A percentile compares a stretch with the other conserved stretches of the same genome.
Evolutionary conservation across 2,113 vertebrate genomes (phyloP).

Genomic region (Halcyon senegalensis): DNA sequence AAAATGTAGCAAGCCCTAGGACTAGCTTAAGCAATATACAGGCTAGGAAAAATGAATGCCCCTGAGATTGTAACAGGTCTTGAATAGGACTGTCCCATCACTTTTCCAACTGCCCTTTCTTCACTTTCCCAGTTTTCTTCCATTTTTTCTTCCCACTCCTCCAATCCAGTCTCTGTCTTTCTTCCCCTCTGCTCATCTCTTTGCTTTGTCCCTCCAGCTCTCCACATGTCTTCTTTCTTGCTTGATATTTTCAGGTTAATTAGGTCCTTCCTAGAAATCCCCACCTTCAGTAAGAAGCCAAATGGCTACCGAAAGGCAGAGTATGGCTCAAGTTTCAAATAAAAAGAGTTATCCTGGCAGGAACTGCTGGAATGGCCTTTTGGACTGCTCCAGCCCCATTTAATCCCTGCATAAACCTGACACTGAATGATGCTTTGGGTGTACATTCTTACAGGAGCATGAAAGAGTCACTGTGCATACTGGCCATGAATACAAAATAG

Average conservation of each 20-base stretch:
- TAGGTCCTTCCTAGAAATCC: neutral
- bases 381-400: neutral
- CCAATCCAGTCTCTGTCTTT: neutral
- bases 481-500: neutral
- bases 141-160: neutral
- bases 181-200: neutral
- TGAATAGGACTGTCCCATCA: neutral
- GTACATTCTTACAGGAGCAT: neutral
- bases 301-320: neutral
- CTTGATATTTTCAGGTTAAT: neutral
- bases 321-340: neutral
- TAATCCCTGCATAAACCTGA: neutral
- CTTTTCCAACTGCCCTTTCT: neutral
- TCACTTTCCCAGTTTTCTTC: neutral
- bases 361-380: neutral
- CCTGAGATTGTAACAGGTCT: neutral
- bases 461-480: neutral
- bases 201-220: neutral
- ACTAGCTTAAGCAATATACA: neutral
- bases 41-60: neutral
- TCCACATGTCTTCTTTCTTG: neutral
- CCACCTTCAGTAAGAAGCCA: neutral
- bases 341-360: neutral
- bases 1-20: neutral
- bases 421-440: neutral